Evolutionary conservation across 1,140 invertebrate species (phyloP).

Genomic region (Melipona quadrifasciata): DNA sequence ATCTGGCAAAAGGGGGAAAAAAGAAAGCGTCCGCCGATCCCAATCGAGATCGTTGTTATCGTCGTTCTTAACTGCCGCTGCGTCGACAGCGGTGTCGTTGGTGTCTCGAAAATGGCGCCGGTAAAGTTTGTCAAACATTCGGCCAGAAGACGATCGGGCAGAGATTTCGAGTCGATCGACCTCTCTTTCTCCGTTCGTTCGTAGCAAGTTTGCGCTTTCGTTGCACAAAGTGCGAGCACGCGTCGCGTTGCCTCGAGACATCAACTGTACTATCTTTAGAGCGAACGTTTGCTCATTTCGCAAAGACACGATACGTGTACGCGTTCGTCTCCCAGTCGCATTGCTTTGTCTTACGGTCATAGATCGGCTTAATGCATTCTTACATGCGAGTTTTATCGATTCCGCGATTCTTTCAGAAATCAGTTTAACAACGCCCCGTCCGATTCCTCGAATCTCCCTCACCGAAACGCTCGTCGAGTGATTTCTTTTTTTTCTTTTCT

Average conservation of each 20-base stretch:
- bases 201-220: too few species aligned
- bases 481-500: too few species aligned
- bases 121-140: too few species aligned
- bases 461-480: too few species aligned
- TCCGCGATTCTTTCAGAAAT: slow-evolving; percentile 36
- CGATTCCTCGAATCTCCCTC: slow-evolving; percentile 15
- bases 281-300: slow-evolving; percentile 56
- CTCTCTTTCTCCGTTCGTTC: too few species aligned
- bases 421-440: slow-evolving; percentile 9
- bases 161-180: too few species aligned
- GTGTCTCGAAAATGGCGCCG: not conserved
- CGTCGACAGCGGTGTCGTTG: too few species aligned
- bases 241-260: slow-evolving; percentile 58
- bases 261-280: slow-evolving; percentile 67
- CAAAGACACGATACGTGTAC: slow-evolving; percentile 27
- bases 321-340: slow-evolving; percentile 55
- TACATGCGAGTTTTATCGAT: slow-evolving; percentile 63
- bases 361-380: slow-evolving; percentile 66
- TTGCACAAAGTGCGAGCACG: slow-evolving; percentile 18
- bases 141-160: too few species aligned
- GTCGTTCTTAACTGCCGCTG: too few species aligned
- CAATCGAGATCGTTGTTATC: too few species aligned
- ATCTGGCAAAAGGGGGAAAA: too few species aligned
- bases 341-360: slow-evolving; percentile 66
- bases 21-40: too few species aligned